Evolutionary conservation across 2,888 invertebrate genomes (phyloP).

Genomic region (Tinea pellionella): DNA sequence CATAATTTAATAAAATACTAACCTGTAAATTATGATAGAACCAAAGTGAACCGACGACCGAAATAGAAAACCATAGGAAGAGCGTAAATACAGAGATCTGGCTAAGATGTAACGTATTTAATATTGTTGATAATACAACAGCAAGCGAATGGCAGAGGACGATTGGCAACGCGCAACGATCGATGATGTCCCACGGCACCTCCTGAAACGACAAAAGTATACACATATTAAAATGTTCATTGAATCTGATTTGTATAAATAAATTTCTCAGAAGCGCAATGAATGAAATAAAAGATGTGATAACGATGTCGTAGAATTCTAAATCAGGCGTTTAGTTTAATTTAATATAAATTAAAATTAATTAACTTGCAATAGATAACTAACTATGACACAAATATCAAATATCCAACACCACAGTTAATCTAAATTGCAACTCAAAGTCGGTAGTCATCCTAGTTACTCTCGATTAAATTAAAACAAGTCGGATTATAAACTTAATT

Average conservation of each 20-base stretch:
- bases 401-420: background rate
- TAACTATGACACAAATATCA: no score
- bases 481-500: no score
- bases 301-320: no score
- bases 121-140: conserved; percentile 76
- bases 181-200: conserved; percentile 78
- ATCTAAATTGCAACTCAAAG: background rate
- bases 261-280: no score
- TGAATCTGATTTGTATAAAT: background rate
- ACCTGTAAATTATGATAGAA: conserved; percentile 90
- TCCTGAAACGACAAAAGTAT: conserved; percentile 44
- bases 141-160: conserved; percentile 85
- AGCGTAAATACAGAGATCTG: conserved; percentile 82
- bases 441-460: background rate
- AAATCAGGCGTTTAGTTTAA: no score
- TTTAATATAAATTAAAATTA: no score
- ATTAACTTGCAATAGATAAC: no score
- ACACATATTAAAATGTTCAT: background rate
- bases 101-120: conserved; percentile 79
- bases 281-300: no score
- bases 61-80: conserved; percentile 81
- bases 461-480: background rate
- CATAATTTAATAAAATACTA: conserved; percentile 31
- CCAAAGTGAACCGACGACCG: conserved; percentile 79
- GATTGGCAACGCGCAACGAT: conserved; percentile 80